Conservation (phyloP, 1,140 invertebrate genomes). For the Metopolophium dirhodum region DNA sequence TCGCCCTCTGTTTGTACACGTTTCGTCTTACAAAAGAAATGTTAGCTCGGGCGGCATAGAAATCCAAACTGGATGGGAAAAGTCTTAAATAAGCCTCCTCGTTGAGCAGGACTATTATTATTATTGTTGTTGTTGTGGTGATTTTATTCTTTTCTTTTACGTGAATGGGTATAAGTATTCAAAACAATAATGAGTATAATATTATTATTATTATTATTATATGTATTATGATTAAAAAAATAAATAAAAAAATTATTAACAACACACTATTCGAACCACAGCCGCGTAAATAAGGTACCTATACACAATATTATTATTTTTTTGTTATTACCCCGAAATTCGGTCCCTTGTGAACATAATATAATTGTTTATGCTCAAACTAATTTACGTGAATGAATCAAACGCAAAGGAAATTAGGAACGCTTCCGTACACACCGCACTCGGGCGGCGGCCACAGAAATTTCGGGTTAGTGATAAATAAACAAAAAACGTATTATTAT, state of each 20-base stretch:
- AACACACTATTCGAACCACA: background rate
- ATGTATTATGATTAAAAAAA: background rate
- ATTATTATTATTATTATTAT: background rate
- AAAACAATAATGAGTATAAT: conserved; percentile 1
- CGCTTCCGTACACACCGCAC: background rate
- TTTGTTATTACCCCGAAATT: background rate
- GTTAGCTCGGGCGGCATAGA: background rate
- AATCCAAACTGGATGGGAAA: background rate
- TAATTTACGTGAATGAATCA: background rate
- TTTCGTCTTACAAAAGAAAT: background rate
- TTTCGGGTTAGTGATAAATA: background rate
- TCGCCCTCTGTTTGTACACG: background rate
- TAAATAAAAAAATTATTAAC: background rate
- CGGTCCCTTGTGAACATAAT: background rate
- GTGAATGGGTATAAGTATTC: background rate
- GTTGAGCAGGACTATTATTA: background rate
- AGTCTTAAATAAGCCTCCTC: conserved; percentile 9
- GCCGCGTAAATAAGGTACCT: background rate
- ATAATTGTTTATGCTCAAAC: background rate
- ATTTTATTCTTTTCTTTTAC: background rate
- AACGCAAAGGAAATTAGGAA: background rate
- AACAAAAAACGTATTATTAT: background rate
- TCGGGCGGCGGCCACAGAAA: background rate
- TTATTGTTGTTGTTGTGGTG: background rate
- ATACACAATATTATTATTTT: background rate